These are phyloP conservation scores for Chymomyza amoena DNA, from an alignment of 2,888 invertebrate species.

Conservation along the genomic window DNA sequence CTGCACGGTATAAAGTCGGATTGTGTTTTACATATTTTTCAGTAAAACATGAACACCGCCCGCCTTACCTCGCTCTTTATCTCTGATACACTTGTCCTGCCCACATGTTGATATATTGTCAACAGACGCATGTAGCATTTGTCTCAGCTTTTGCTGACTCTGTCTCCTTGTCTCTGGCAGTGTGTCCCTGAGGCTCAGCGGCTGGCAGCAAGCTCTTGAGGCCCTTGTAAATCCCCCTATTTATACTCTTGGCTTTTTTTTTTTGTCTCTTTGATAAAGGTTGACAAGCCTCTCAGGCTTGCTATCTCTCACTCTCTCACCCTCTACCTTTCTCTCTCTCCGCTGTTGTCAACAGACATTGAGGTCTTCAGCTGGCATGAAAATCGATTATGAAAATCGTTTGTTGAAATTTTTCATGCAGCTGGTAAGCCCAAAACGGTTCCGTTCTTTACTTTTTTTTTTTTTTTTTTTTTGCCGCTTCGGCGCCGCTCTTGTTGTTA, in stretches of 20 bases:
- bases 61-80: background rate
- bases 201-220: background rate
- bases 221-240: slow-evolving; percentile 3
- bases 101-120: slow-evolving; percentile 75
- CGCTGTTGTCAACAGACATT: slow-evolving; percentile 59
- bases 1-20: slow-evolving; percentile 29
- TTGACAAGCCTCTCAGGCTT: slow-evolving; percentile 52
- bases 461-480: no score
- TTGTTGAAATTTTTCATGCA: slow-evolving; percentile 60
- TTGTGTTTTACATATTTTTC: slow-evolving; percentile 52
- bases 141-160: slow-evolving; percentile 59
- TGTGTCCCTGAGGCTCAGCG: slow-evolving; percentile 1
- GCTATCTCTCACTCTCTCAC: slow-evolving; percentile 5
- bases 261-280: slow-evolving; percentile 57
- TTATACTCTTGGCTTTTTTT: slow-evolving; percentile 6
- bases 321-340: no score
- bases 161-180: background rate
- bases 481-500: slow-evolving; percentile 1
- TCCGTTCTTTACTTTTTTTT: slow-evolving; percentile 2
- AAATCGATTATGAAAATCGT: slow-evolving; percentile 73
- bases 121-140: slow-evolving; percentile 74
- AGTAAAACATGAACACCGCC: slow-evolving; percentile 1
- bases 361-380: slow-evolving; percentile 49
- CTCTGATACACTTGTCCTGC: background rate
- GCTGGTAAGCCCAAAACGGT: slow-evolving; percentile 1